These are phyloP conservation scores for Melanostoma scalare DNA, from an alignment of 2,888 invertebrate species.

Conservation along the genomic window DNA sequence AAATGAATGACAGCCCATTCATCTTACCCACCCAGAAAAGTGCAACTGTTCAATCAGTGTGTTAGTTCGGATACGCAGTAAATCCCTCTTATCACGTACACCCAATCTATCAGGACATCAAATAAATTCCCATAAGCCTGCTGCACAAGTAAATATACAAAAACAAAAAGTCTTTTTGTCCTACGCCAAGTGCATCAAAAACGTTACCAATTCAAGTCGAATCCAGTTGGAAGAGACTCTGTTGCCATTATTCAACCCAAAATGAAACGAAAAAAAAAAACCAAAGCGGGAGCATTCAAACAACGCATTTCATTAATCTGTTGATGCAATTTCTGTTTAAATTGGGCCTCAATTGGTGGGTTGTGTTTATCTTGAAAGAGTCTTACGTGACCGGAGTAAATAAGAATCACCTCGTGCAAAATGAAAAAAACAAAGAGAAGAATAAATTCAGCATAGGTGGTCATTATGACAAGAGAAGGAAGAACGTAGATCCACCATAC, in stretches of 20 bases:
- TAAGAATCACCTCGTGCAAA: slow-evolving; percentile 41
- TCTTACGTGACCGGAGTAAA: slow-evolving; percentile 66
- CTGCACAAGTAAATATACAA: slow-evolving; percentile 27
- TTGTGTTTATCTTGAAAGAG: slow-evolving; percentile 58
- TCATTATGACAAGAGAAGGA: slow-evolving; percentile 62
- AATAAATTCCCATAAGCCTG: slow-evolving; percentile 48
- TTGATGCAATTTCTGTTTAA: slow-evolving; percentile 69
- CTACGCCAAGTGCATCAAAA: slow-evolving; percentile 11
- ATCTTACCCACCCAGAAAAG: no score
- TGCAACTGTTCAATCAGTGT: slow-evolving; percentile 7
- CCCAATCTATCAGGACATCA: slow-evolving; percentile 63
- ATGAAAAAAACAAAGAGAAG: not conserved
- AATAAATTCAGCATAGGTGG: slow-evolving; percentile 60
- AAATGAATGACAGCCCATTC: no score
- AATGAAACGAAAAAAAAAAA: slow-evolving; percentile 5
- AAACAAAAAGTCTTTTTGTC: not conserved
- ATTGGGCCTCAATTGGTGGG: slow-evolving; percentile 69
- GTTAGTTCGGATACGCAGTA: slow-evolving; percentile 30
- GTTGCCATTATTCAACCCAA: not conserved
- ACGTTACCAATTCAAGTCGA: slow-evolving; percentile 17
- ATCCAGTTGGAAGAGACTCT: not conserved
- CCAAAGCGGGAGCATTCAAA: slow-evolving; percentile 74
- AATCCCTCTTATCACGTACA: slow-evolving; percentile 55
- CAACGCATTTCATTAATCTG: slow-evolving; percentile 80
- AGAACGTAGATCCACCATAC: slow-evolving; percentile 7